Evolutionary conservation across 2,888 invertebrate species (phyloP), one percentile per base, ranked within the genome.

Genomic region (Sarcophaga carnaria): DNA sequence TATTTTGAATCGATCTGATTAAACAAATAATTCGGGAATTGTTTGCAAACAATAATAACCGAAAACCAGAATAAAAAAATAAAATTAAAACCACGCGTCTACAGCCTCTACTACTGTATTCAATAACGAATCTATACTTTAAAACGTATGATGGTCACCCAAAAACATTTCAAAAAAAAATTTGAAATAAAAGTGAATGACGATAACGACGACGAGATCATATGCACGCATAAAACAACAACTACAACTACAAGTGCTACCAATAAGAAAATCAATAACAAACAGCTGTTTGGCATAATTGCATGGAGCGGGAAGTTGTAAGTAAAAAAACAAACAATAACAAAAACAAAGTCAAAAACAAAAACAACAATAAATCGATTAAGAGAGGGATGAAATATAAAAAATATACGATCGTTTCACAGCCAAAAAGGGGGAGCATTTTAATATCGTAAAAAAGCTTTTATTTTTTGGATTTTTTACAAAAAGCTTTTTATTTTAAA

Each of bases 401-500:
- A 62, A 59, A 14, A 17, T 54, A 79, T 75, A 71, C 85, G 80
- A 83, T 86, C 75, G 45, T 6, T 25, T 37, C 63, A 20, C 45
- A 12, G 49, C 37, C 66, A 54, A 80, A 82, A 67, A 54, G 49
- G 45, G 66, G 72, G 67, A 59, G 77, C 62, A 77, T 10, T 72
- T 66, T 14, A 22, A 70, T 76, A 78, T 64, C 77, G 85, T 85
- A 81, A 85, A 37, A 37, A 82, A 86, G 83, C 83, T 83, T 81
- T 77, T 37, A 8, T 78, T 59, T 62, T 75, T 78, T 69, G 8
- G 8, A 37, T 8, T 60, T 69, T 85, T 62, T 64, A 25, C 71
- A 77, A 85, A 85, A 85, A 85, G 81, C 81, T 81, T n/a, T 71
- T 66, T 14, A 25, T 20, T 74, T 67, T 72, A 8, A 37, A 60